These are phyloP conservation scores for Acanthosepion pharaonis DNA, from an alignment of 2,888 invertebrate species.

Conservation along the genomic window DNA sequence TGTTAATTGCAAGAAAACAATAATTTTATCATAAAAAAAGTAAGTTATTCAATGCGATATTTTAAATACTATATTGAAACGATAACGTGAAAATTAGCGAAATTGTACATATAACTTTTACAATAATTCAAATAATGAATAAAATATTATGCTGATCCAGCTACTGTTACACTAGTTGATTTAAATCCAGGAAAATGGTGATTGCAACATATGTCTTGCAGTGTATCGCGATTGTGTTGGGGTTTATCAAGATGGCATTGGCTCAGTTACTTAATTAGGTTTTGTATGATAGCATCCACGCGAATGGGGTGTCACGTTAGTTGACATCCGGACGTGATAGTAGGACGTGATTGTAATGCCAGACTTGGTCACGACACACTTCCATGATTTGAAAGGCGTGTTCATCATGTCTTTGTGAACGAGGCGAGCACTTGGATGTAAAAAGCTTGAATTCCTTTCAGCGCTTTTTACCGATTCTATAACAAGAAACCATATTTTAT, in stretches of 20 bases:
- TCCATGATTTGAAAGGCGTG: not conserved
- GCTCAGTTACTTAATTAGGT: not conserved
- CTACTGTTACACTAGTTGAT: not conserved
- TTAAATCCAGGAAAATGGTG: not conserved
- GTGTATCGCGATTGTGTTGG: not conserved
- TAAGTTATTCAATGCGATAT: no score
- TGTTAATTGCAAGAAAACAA: no score
- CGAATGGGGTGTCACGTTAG: not conserved
- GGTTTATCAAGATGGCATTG: not conserved
- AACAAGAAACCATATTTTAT: not conserved
- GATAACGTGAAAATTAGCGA: no score
- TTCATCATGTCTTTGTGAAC: not conserved
- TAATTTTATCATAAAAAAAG: no score
- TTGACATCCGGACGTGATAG: not conserved
- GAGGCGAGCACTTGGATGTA: not conserved
- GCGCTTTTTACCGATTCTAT: not conserved
- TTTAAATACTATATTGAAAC: no score
- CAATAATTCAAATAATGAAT: no score
- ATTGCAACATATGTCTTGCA: not conserved
- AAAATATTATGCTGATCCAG: not conserved
- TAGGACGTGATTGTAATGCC: not conserved
- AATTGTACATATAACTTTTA: no score
- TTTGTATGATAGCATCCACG: not conserved
- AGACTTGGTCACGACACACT: constrained; percentile 18
- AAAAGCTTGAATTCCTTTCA: not conserved